These are phyloP conservation scores for Zoanthus gigantus DNA, from an alignment of 92 coral and sea anemone species.

Conservation along the genomic window DNA sequence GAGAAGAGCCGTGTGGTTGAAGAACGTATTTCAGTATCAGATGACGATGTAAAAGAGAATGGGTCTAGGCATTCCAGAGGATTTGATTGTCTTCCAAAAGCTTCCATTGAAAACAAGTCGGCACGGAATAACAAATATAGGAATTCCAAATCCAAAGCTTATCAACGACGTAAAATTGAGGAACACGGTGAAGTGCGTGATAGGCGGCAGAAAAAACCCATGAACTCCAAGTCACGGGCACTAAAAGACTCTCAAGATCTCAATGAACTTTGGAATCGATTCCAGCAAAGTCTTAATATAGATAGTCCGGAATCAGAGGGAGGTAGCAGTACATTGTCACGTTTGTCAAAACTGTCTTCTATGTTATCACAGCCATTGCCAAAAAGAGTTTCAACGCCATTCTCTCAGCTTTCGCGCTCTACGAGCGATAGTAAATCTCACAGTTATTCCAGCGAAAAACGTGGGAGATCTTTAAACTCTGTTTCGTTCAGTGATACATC, in stretches of 20 bases:
- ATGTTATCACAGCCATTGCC: constrained; percentile 74
- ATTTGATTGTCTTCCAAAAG: constrained; percentile 7
- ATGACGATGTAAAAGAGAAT: constrained; percentile 11
- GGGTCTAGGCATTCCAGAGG: not conserved
- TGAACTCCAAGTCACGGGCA: constrained; percentile 39
- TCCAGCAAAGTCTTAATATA: constrained; percentile 67
- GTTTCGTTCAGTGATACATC: constrained; percentile 70
- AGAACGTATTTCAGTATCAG: constrained; percentile 2
- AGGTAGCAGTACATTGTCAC: constrained; percentile 66
- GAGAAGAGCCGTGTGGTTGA: constrained; percentile 27
- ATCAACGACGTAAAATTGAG: not conserved
- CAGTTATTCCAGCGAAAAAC: constrained; percentile 31
- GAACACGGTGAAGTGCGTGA: constrained; percentile 9
- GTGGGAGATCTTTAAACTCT: constrained; percentile 45
- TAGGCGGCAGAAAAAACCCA: constrained; percentile 30
- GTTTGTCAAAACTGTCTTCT: constrained; percentile 73
- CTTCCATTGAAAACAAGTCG: not conserved
- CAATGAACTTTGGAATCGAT: constrained; percentile 80
- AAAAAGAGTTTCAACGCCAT: constrained; percentile 50
- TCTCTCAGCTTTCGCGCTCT: constrained; percentile 49
- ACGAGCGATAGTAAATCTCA: constrained; percentile 40
- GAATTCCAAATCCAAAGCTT: not conserved
- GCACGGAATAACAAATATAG: not conserved
- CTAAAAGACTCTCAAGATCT: constrained; percentile 61
- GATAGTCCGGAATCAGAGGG: constrained; percentile 58